These are phyloP conservation scores for Dendroctonus ponderosae DNA, from an alignment of 1,140 invertebrate species.

Conservation along the genomic window DNA sequence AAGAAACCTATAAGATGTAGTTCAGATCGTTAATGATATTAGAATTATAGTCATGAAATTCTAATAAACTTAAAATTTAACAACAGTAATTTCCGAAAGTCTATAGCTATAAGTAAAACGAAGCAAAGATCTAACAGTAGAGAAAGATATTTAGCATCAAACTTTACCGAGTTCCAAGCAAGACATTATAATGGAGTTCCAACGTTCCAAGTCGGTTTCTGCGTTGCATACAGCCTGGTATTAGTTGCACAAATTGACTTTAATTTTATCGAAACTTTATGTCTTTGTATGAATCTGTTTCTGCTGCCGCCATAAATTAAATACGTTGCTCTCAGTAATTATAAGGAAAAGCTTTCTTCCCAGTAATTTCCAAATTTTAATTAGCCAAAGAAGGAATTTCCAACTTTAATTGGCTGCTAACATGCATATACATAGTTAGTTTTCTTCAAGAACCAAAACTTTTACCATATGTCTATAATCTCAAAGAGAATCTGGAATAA, in stretches of 20 bases:
- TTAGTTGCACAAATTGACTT: conserved; percentile 26
- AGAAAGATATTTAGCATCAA: conserved; percentile 19
- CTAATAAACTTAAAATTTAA: conserved; percentile 15
- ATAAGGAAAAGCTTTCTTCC: too few species aligned
- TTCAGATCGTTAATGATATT: neutral
- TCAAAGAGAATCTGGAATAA: neutral
- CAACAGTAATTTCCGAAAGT: conserved; percentile 14
- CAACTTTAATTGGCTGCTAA: too few species aligned
- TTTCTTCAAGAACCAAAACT: too few species aligned
- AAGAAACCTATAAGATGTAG: too few species aligned
- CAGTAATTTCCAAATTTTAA: too few species aligned
- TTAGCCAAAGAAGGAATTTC: too few species aligned
- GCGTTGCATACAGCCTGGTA: conserved; percentile 17
- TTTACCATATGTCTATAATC: too few species aligned
- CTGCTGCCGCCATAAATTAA: neutral
- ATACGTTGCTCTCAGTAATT: too few species aligned
- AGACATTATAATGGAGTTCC: conserved; percentile 17
- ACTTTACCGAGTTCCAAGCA: conserved; percentile 12
- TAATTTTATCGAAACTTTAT: conserved; percentile 20
- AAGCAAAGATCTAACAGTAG: conserved; percentile 13
- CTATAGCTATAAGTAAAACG: conserved; percentile 17
- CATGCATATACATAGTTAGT: too few species aligned
- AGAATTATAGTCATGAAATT: conserved; percentile 5
- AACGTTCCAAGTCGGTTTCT: conserved; percentile 2
- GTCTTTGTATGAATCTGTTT: conserved; percentile 15